Percentiles rank a stretch among this genome's conserved stretches.
Conservation (phyloP, 2,888 invertebrate species). For the Lumbricus terrestris region DNA sequence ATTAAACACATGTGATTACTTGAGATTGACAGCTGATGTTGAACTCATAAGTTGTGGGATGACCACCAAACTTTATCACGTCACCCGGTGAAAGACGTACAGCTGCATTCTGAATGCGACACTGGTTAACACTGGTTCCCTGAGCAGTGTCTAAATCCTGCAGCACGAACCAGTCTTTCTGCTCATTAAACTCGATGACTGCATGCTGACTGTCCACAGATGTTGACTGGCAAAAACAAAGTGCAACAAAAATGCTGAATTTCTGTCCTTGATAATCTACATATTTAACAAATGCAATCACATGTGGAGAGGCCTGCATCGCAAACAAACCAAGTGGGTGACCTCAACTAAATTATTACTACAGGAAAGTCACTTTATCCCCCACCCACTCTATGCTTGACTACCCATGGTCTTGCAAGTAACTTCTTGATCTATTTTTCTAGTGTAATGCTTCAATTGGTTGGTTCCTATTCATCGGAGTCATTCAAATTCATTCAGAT, state of each 20-base stretch:
- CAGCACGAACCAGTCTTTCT: constrained; percentile 55
- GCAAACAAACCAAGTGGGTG: too few species aligned
- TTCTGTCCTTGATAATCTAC: background rate
- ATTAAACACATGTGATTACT: background rate
- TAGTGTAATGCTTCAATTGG: too few species aligned
- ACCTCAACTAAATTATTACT: too few species aligned
- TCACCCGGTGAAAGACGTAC: constrained; percentile 58
- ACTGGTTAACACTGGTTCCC: constrained; percentile 59
- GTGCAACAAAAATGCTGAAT: background rate
- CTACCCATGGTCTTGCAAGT: too few species aligned
- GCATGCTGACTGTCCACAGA: constrained; percentile 58
- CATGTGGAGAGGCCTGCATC: background rate
- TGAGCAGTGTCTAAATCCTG: constrained; percentile 58
- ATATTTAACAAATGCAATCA: background rate
- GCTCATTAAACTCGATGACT: constrained; percentile 55
- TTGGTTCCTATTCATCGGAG: too few species aligned
- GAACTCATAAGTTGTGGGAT: constrained; percentile 52
- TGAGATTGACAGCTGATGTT: constrained; percentile 19
- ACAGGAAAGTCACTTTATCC: too few species aligned
- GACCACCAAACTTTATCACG: constrained; percentile 54
- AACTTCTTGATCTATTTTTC: too few species aligned
- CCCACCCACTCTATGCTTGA: too few species aligned
- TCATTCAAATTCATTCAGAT: too few species aligned
- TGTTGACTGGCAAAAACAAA: constrained; percentile 44
- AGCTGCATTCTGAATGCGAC: constrained; percentile 58